Base-by-base conservation (phyloP, 1,140 invertebrate genomes). In the Phthorimaea operculella region DNA sequence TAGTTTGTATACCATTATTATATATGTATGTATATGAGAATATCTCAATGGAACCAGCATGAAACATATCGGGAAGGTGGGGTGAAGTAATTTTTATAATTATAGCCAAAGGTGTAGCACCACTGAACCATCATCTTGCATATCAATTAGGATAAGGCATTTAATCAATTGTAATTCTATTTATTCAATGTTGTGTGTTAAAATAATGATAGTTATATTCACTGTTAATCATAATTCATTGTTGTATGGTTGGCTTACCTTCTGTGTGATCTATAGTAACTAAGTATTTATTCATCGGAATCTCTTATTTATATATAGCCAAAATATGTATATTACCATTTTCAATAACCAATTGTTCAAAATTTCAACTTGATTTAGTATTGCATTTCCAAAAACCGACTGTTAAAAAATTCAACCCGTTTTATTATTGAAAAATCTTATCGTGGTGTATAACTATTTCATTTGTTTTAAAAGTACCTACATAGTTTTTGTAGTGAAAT, bases 121-220 rank as follows among this genome's bases (percentile, higher is more conserved):
- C 63, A 57, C 63, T 52, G 53, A 70, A 64, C 70, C 54, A 58
- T 65, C 61, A 55, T 55, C 55, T 57, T 67, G 70, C 72, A 79
- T 83, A 83, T 83, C 79, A 79, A 70, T 59, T 83, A 79, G 66
- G 34, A 51, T 81, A 74, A 76, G 68, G 55, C 51, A 56, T 56
- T 44, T 59, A 62, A 60, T 64, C 57, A 62, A 66, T 59, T 68
- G 21, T 58, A 57, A 52, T 39, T 63, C 51, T 60, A 71, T 70
- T 61, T 62, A 58, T 61, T 68, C 57, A 61, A 42, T 78, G 69
- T 72, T 74, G 62, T 58, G 57, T 67, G 70, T 69, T 72, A 64
- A 66, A 70, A 39, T 62, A 70, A 44, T 45, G 66, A 65, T 63
- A 54, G 55, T 55, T 69, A 68, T 64, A 62, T 63, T 66, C 60